A percentile compares a stretch with the other conserved stretches of the same genome.
Evolutionary conservation across 2,888 invertebrate genomes (phyloP).

Genomic region (Conchocele bisecta): DNA sequence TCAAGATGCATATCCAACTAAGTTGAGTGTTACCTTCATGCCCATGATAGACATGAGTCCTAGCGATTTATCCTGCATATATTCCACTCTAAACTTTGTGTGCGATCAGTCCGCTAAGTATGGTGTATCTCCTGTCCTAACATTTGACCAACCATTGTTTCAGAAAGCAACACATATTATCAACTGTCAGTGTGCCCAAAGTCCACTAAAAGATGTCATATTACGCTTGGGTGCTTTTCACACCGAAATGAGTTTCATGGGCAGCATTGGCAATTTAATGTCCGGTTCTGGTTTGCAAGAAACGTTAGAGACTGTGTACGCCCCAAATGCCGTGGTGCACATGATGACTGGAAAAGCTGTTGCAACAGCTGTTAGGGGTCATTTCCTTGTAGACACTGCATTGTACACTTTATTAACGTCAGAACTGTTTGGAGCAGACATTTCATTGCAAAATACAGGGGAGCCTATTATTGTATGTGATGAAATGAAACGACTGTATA

Average conservation of each 20-base stretch:
- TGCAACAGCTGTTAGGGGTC: conserved; percentile 55
- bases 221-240: conserved; percentile 51
- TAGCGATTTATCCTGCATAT: conserved; percentile 50
- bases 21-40: conserved; percentile 50
- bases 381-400: conserved; percentile 47
- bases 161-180: conserved; percentile 48
- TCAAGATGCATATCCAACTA: conserved; percentile 45
- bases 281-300: conserved; percentile 60
- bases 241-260: conserved; percentile 61
- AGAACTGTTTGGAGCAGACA: conserved; percentile 22
- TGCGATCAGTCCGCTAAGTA: conserved; percentile 3
- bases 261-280: conserved; percentile 56
- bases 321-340: conserved; percentile 58
- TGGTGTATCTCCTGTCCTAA: conserved; percentile 40
- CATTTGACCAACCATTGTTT: conserved; percentile 61
- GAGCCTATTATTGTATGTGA: no score
- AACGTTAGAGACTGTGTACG: conserved; percentile 59
- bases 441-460: no score
- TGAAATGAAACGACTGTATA: no score
- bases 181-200: not conserved
- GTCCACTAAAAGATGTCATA: conserved; percentile 25
- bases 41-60: conserved; percentile 63
- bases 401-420: conserved; percentile 17
- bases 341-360: conserved; percentile 64
- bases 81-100: conserved; percentile 40